Conservation (phyloP, 2,888 invertebrate genomes). For the Mesodorylaimus sp. region DNA sequence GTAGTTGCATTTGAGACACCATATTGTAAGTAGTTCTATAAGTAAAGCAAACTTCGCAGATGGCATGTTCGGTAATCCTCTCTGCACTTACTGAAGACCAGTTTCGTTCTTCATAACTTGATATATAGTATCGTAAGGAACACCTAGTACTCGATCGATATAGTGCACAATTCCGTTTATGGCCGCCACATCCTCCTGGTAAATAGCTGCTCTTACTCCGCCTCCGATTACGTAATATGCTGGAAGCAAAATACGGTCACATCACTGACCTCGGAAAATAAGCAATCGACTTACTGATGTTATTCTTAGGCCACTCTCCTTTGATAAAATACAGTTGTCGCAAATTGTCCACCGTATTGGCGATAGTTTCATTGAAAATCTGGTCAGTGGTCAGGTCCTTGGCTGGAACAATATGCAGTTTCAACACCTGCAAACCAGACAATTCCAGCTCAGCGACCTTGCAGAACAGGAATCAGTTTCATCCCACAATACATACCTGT, state of each 20-base stretch:
- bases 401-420: conserved; percentile 28
- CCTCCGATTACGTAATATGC: conserved; percentile 31
- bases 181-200: conserved; percentile 27
- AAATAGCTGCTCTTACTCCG: conserved; percentile 26
- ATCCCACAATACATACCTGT: conserved; percentile 16
- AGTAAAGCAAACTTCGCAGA: conserved; percentile 16
- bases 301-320: conserved; percentile 31
- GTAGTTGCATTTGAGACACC: conserved; percentile 22
- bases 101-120: conserved; percentile 26
- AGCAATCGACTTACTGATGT: conserved; percentile 28
- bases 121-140: conserved; percentile 23
- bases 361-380: conserved; percentile 29
- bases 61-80: neutral
- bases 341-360: conserved; percentile 28
- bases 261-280: too few relatives aligned
- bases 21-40: conserved; percentile 22
- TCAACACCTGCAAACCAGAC: conserved; percentile 20
- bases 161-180: conserved; percentile 31
- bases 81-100: conserved; percentile 5
- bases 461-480: neutral
- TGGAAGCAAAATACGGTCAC: too few relatives aligned
- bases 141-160: conserved; percentile 29
- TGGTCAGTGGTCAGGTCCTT: conserved; percentile 28
- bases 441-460: too few relatives aligned
- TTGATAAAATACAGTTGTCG: conserved; percentile 24